Percentiles rank a stretch among this genome's conserved stretches.
Conservation (phyloP, 1,140 invertebrate genomes). For the Drosophila mojavensis region DNA sequence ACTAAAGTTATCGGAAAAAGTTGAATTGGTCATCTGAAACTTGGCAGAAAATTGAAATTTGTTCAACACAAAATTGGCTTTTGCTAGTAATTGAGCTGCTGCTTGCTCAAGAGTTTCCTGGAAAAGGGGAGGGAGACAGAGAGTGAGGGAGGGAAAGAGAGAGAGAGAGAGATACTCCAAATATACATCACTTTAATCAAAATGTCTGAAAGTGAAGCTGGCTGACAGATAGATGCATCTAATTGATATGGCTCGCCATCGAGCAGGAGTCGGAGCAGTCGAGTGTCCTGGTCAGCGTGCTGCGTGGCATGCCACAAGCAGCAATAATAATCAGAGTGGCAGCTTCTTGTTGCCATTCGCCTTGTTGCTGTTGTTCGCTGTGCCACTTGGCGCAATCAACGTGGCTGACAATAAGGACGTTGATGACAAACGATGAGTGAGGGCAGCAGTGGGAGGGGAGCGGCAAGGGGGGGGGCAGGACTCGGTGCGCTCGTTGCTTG, state of each 20-base stretch:
- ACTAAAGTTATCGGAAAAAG: neutral
- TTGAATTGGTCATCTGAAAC: neutral
- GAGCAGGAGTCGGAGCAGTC: neutral
- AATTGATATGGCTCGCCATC: slow-evolving; percentile 61
- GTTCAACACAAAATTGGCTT: neutral
- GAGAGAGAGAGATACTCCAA: too few species aligned
- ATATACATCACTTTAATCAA: neutral
- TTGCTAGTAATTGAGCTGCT: neutral
- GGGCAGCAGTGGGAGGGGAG: neutral
- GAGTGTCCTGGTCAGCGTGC: slow-evolving; percentile 16
- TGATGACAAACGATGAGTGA: slow-evolving; percentile 24
- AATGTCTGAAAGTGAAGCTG: neutral
- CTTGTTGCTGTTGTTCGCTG: slow-evolving; percentile 22
- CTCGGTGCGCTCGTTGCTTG: slow-evolving; percentile 25
- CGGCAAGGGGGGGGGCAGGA: neutral
- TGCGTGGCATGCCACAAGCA: slow-evolving; percentile 55
- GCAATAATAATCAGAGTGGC: slow-evolving; percentile 67
- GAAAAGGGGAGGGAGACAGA: too few species aligned
- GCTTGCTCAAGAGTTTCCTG: neutral
- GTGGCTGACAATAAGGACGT: slow-evolving; percentile 45
- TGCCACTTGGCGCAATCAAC: slow-evolving; percentile 61
- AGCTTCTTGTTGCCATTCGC: slow-evolving; percentile 11
- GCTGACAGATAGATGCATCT: slow-evolving; percentile 31
- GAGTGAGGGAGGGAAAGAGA: too few species aligned
- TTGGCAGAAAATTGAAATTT: neutral